phyloP scores from a whole-genome alignment of 2,888 invertebrate genomes.

The Tigriopus californicus region DNA sequence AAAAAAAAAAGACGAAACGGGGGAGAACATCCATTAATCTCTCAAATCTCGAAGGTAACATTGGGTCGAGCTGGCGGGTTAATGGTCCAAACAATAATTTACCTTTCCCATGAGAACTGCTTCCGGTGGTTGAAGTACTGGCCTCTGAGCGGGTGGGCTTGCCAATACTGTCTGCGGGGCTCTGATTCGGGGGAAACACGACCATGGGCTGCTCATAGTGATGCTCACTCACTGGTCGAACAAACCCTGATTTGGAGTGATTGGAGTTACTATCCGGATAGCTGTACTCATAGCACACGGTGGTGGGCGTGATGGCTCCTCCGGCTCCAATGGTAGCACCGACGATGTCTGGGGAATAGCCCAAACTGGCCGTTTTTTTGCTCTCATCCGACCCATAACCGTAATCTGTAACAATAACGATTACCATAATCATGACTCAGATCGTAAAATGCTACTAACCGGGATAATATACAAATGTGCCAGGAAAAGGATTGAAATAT shows the following conservation, averaged over 20 bases:
- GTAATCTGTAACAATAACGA: not conserved
- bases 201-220: constrained; percentile 16
- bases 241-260: constrained; percentile 12
- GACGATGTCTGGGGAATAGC: constrained; percentile 7
- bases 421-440: not conserved
- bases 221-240: constrained; percentile 2
- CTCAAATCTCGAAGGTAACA: no score
- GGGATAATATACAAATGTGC: no score
- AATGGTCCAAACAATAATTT: not conserved
- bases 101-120: not conserved
- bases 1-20: no score
- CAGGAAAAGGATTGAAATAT: no score
- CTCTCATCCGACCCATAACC: not conserved
- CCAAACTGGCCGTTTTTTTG: not conserved
- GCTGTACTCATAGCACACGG: constrained; percentile 13
- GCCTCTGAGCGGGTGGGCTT: constrained; percentile 8
- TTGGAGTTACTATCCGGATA: constrained; percentile 14
- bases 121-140: not conserved
- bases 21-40: no score
- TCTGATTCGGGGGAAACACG: constrained; percentile 1
- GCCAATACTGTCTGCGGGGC: constrained; percentile 6
- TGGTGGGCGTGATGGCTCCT: not conserved
- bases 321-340: not conserved
- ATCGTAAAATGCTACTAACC: no score
- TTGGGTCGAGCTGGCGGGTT: not conserved